Evolutionary conservation across 2,113 vertebrate genomes (phyloP), one percentile per base, ranked within the genome.

Genomic region (Tautogolabrus adspersus): DNA sequence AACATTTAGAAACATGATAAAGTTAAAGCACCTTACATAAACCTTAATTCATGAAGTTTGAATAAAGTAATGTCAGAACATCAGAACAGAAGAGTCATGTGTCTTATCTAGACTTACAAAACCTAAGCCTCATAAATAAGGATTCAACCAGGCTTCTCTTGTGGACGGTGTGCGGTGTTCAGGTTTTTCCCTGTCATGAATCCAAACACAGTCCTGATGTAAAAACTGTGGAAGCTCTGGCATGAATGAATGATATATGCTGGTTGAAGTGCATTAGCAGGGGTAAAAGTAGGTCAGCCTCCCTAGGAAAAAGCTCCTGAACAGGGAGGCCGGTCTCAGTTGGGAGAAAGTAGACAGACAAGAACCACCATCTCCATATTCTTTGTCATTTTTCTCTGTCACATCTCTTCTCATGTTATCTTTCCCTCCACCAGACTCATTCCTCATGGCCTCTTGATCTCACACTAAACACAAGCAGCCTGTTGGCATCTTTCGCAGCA

Each of bases 231-330:
- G 77, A 54, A 64, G 73, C 67, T 56, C n/a, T 44, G 66, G 60
- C 60, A 76, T 90, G 62, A 82, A 86, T 87, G 76, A 88, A 86
- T 87, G 79, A 90, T 88, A 79, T 54, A 74, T 78, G 84, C 73
- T 74, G 77, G 72, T 83, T 55, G 69, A 88, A 83, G 79, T 84
- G 70, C 81, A 90, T 90, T 90, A 62, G 66, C 66, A 34, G 23
- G 73, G 65, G 64, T 70, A 79, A 73, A 94, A 94, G 82, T 94
- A 85, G 93, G 93, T 91, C 93, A 94, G 83, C 56, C 62, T 85
- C 92, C 82, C 90, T 88, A 5, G 18, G 77, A 90, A 92, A 87
- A 89, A 74, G 57, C 80, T 86, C 88, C 89, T 21, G 1, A 65
- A 68, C 83, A 86, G 56, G 80, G 34, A 72, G n/a, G 67, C 57